phyloP scores from a whole-genome alignment of 2,888 invertebrate genomes.

The Balanococcus diminutus region DNA sequence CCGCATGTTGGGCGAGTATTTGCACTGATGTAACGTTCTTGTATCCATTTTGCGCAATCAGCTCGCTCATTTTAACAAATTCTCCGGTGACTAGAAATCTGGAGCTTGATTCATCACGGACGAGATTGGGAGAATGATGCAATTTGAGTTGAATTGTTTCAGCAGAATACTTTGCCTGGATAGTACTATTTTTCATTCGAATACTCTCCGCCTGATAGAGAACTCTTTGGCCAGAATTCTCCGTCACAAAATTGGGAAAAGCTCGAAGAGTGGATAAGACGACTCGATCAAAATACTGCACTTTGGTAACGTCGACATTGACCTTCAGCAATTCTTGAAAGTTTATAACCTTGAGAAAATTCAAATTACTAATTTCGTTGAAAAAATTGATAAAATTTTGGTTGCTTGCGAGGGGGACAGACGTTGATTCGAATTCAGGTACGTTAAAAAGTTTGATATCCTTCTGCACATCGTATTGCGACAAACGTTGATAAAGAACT shows the following conservation, averaged over 20 bases:
- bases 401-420: background rate
- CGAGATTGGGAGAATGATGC: background rate
- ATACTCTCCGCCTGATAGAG: no score
- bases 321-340: background rate
- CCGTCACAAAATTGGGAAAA: background rate
- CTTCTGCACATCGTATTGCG: background rate
- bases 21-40: background rate
- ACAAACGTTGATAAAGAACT: background rate
- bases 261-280: background rate
- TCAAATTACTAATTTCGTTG: background rate
- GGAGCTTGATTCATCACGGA: no score
- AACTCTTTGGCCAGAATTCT: no score
- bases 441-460: background rate
- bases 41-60: background rate
- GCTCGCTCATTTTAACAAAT: background rate
- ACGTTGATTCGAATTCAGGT: background rate
- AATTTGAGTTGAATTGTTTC: no score
- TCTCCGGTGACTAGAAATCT: background rate
- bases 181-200: no score
- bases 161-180: no score
- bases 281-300: background rate
- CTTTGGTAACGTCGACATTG: background rate
- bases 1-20: slow-evolving; percentile 47
- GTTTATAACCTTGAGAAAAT: background rate
- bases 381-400: background rate